A percentile compares a stretch with the other conserved stretches of the same genome.
These are phyloP conservation scores for Zygothrica quintamaculata DNA, from an alignment of 2,888 invertebrate genomes.

Conservation along the genomic window DNA sequence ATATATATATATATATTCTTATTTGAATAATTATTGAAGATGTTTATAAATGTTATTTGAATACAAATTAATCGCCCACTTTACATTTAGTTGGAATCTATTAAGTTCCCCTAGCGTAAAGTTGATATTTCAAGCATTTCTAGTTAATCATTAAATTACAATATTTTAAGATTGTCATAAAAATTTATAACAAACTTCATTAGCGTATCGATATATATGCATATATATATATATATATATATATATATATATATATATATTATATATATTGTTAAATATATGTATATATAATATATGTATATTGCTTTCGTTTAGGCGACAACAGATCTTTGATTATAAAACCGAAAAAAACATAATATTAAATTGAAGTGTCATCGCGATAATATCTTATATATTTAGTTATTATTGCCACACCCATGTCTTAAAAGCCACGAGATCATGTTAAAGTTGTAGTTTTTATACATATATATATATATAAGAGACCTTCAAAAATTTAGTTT, in stretches of 20 bases:
- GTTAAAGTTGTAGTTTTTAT: conserved; percentile 1
- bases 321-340: conserved; percentile 41
- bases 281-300: conserved; percentile 14
- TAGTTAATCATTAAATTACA: conserved; percentile 77
- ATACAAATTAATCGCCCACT: conserved; percentile 63
- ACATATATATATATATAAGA: too few species aligned
- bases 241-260: not conserved
- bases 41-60: conserved; percentile 56
- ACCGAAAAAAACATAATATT: conserved; percentile 19
- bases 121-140: conserved; percentile 31
- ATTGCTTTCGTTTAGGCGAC: conserved; percentile 52
- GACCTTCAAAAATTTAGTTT: conserved; percentile 17
- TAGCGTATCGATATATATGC: conserved; percentile 50
- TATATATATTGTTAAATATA: conserved; percentile 11
- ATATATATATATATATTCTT: too few species aligned
- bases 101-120: conserved; percentile 27
- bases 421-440: conserved; percentile 31
- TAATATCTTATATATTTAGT: conserved; percentile 38
- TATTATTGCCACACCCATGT: conserved; percentile 58
- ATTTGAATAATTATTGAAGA: conserved; percentile 31
- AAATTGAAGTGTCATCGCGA: conserved; percentile 33
- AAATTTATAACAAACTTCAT: conserved; percentile 80
- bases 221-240: conserved; percentile 13
- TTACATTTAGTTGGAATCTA: conserved; percentile 55
- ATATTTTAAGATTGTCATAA: conserved; percentile 76